Evolutionary conservation across 2,888 invertebrate species (phyloP).

Genomic region (Halocaridina rubra): DNA sequence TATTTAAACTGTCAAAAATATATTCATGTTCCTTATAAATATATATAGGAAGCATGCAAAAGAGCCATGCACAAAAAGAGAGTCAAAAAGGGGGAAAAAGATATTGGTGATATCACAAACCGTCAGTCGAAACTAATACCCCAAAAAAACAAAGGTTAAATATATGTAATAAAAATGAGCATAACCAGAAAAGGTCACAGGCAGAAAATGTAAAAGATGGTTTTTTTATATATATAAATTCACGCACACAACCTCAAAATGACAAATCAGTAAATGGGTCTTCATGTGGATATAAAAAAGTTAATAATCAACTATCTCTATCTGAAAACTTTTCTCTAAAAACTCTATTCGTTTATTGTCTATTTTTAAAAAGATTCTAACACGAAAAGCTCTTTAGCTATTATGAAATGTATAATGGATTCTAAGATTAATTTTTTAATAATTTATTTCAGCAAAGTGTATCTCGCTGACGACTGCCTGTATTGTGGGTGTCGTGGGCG

Average conservation of each 20-base stretch:
- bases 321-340: no score
- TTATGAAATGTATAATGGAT: background rate
- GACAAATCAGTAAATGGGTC: background rate
- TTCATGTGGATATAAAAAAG: no score
- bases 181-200: conserved; percentile 32
- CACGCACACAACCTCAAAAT: background rate
- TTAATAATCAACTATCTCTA: no score
- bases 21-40: no score
- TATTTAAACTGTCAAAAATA: no score
- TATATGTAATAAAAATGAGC: background rate
- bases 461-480: conserved; percentile 55
- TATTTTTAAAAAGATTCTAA: no score
- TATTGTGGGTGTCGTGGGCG: conserved; percentile 54
- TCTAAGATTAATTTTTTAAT: background rate
- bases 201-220: background rate
- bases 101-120: background rate
- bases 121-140: background rate
- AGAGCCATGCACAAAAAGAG: background rate
- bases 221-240: background rate
- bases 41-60: background rate
- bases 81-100: background rate
- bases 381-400: no score
- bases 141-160: background rate
- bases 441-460: conserved; percentile 55
- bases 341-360: no score